phyloP scores from a whole-genome alignment of 2,113 vertebrate genomes.

The Pteruthius melanotis region DNA sequence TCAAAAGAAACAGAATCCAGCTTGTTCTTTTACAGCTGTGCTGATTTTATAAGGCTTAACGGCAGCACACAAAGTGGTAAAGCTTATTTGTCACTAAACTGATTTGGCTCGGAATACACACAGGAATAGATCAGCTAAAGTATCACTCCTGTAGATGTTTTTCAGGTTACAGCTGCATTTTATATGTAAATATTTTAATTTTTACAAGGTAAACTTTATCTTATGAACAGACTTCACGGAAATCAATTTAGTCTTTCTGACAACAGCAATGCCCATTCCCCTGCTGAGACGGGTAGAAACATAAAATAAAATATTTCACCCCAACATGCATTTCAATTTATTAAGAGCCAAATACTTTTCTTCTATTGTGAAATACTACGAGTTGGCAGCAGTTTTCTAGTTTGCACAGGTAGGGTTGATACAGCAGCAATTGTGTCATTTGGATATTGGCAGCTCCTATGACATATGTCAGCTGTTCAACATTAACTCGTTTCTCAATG shows the following conservation, averaged over 20 bases:
- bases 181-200: not conserved
- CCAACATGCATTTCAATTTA: not conserved
- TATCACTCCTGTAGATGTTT: not conserved
- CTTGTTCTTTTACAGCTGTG: not conserved
- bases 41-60: not conserved
- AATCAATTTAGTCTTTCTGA: not conserved
- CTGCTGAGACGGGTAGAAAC: not conserved
- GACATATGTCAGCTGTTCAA: not conserved
- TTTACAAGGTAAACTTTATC: not conserved
- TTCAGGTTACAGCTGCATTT: not conserved
- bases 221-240: not conserved
- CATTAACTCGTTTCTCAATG: not conserved
- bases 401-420: not conserved
- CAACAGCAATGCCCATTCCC: not conserved
- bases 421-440: not conserved
- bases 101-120: not conserved
- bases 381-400: not conserved
- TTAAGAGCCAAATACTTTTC: not conserved
- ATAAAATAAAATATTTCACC: not conserved
- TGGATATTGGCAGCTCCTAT: not conserved
- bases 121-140: not conserved
- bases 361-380: not conserved
- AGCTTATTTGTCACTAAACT: constrained; percentile 19
- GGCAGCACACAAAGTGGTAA: not conserved
- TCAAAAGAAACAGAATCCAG: constrained; percentile 1